Base-by-base conservation (phyloP, 35 echinoderm and acorn worm species). In the Stichopus chloronotus region DNA sequence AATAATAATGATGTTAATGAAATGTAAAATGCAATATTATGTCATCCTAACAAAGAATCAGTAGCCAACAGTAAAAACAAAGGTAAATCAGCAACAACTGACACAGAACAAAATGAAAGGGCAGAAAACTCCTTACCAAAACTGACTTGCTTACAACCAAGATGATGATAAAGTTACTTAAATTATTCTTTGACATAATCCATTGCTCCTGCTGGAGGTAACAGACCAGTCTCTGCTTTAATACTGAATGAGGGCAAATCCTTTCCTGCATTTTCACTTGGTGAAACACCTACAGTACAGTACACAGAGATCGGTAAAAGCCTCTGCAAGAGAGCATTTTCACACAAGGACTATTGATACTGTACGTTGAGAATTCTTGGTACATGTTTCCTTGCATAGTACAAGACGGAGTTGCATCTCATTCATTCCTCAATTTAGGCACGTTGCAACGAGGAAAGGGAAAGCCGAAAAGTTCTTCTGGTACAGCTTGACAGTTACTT, bases 121-220 rank as follows among this genome's bases (percentile, higher is more conserved):
- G 6, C 30, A 5, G 81, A 84, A 53, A 84, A 84, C 55, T 84
- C 55, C 81, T 84, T 84, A 57, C 81, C 55, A 84, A 53, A 85
- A 58, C 30, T 85, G 17, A 90, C 94, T 72, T 89, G 72, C 85
- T 58, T 94, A 12, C 93, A 96, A 25, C 95, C 95, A 82, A 87
- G 71, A 43, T 25, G 92, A 96, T 82, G 79, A 57, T 90, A 94
- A 82, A 55, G 94, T 63, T 16, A 76, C 12, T 53, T 94, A 57
- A 92, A 94, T 94, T 91, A 94, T 88, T 43, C 30, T 87, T 52
- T 87, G 19, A 93, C 94, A 53, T 56, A 92, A 19, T 94, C 68
- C 59, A 68, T 92, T 76, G 95, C 95, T 5, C 95, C 93, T 61
- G 83, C 89, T 94, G 95, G 94, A 94, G 91, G 90, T 59, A 97